These are phyloP conservation scores for Notothenia coriiceps DNA, from an alignment of 2,113 vertebrate species.

Conservation along the genomic window DNA sequence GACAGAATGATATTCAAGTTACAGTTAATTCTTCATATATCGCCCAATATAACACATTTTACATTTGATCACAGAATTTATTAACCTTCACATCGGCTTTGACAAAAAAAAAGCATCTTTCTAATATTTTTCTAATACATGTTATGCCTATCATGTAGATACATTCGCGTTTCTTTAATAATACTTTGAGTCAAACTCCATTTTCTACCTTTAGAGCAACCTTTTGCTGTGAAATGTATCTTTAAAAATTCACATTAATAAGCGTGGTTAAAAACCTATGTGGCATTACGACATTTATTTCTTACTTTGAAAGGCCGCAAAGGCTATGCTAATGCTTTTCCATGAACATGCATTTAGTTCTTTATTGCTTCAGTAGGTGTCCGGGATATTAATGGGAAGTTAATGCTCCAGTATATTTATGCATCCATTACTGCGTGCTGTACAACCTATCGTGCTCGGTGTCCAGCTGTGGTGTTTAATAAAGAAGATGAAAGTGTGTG, in stretches of 20 bases:
- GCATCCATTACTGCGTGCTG: background rate
- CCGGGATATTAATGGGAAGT: background rate
- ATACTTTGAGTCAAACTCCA: background rate
- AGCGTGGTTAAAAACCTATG: background rate
- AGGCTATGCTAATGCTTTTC: background rate
- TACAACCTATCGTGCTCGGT: background rate
- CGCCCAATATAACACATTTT: no score
- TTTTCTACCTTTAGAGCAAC: background rate
- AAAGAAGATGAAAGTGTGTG: conserved; percentile 15
- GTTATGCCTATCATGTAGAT: background rate
- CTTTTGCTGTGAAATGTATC: background rate
- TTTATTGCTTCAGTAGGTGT: background rate
- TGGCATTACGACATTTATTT: background rate
- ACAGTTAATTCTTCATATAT: no score
- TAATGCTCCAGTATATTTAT: background rate
- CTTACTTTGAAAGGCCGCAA: background rate
- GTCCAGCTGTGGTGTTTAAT: conserved; percentile 44
- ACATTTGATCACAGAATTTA: no score
- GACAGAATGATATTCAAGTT: background rate
- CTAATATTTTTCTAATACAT: background rate
- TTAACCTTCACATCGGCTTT: no score
- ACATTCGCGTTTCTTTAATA: background rate
- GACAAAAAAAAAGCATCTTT: background rate
- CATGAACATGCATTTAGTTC: background rate
- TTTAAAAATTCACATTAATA: background rate